phyloP scores from a whole-genome alignment of 2,888 invertebrate species.

The Elmis aenea region DNA sequence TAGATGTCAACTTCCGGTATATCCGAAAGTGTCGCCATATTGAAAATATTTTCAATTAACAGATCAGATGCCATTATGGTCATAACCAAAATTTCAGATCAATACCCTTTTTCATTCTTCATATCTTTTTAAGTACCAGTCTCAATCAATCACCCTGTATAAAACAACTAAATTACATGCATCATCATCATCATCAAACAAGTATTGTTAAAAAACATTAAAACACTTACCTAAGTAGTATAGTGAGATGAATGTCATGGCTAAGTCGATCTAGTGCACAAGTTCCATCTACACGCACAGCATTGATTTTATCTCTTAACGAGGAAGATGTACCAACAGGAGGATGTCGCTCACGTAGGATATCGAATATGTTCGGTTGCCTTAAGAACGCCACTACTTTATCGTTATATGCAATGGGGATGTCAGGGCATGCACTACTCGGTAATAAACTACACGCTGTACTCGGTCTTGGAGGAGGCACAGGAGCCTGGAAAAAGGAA shows the following conservation, averaged over 20 bases:
- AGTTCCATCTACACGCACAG: conserved; percentile 84
- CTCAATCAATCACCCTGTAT: too few species aligned
- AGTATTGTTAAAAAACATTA: conserved; percentile 10
- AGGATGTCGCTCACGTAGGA: conserved; percentile 77
- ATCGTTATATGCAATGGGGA: conserved; percentile 91
- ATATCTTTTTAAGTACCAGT: too few species aligned
- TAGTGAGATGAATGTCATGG: conserved; percentile 90
- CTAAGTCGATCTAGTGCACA: conserved; percentile 78
- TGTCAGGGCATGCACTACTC: conserved; percentile 52
- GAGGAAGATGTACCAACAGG: conserved; percentile 65
- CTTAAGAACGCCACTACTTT: conserved; percentile 94
- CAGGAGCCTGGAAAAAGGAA: conserved; percentile 56
- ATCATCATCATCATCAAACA: too few species aligned
- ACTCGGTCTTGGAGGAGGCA: conserved; percentile 66
- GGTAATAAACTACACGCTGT: conserved; percentile 50
- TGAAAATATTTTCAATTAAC: too few species aligned
- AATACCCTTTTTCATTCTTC: too few species aligned
- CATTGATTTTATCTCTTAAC: conserved; percentile 81
- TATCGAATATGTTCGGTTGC: conserved; percentile 90
- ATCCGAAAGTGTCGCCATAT: too few species aligned
- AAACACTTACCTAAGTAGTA: conserved; percentile 75
- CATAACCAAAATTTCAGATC: too few species aligned
- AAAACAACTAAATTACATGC: too few species aligned
- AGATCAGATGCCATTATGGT: too few species aligned
- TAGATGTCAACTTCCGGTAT: too few species aligned